A percentile compares a stretch with the other conserved stretches of the same genome.
Conservation (phyloP, 2,113 vertebrate species). For the Rostratula benghalensis region DNA sequence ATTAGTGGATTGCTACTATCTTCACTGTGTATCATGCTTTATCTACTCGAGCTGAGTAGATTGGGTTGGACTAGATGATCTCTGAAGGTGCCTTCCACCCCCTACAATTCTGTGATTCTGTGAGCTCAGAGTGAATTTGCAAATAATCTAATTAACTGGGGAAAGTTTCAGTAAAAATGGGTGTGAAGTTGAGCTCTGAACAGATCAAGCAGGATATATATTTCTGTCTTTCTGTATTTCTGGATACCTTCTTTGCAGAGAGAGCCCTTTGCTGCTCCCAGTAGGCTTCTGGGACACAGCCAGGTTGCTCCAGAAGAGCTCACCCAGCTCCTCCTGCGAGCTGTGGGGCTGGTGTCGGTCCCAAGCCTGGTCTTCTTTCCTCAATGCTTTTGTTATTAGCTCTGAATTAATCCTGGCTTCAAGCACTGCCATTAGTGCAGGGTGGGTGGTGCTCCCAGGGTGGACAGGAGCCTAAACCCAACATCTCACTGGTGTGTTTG, state of each 20-base stretch:
- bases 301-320: neutral
- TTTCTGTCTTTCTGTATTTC: neutral
- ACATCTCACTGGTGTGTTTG: rapidly evolving
- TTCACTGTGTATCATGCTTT: neutral
- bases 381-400: neutral
- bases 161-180: neutral
- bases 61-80: no score
- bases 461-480: neutral
- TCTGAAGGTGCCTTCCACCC: no score
- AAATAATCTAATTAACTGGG: neutral
- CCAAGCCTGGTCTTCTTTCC: neutral
- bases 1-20: neutral
- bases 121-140: neutral
- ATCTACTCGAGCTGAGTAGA: no score
- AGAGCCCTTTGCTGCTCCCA: neutral
- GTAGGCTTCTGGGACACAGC: neutral
- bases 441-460: neutral
- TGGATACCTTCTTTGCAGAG: neutral
- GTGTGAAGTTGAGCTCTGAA: neutral
- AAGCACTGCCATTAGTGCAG: neutral
- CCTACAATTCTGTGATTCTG: no score
- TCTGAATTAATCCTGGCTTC: neutral
- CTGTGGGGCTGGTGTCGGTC: neutral
- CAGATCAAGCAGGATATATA: neutral
- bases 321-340: neutral